Conservation (phyloP, 2,888 invertebrate genomes). For the Drosophila anceps region DNA sequence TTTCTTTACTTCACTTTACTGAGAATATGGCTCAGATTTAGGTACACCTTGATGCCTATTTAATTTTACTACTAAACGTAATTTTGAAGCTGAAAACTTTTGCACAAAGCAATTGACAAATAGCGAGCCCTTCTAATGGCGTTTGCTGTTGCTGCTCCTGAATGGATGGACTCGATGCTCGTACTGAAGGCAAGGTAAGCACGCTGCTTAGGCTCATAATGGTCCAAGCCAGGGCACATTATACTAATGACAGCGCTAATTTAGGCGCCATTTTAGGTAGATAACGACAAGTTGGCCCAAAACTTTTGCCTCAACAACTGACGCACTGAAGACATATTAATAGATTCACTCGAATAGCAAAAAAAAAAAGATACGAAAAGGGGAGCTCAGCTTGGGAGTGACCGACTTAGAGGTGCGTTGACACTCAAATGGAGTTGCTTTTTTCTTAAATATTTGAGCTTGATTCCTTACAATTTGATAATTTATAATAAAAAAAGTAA, state of each 20-base stretch:
- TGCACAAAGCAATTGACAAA: constrained; percentile 46
- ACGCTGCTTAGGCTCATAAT: constrained; percentile 18
- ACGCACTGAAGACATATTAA: constrained; percentile 65
- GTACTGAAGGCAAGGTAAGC: constrained; percentile 26
- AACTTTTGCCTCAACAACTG: constrained; percentile 48
- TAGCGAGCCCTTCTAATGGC: constrained; percentile 11
- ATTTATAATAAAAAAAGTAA: background rate
- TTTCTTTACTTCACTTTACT: background rate
- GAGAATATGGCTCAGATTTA: constrained; percentile 31
- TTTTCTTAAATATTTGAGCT: too few species aligned
- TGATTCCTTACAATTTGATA: too few species aligned
- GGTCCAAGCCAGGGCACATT: constrained; percentile 25
- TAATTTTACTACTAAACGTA: constrained; percentile 41
- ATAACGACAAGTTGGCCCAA: constrained; percentile 40
- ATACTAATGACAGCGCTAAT: constrained; percentile 74
- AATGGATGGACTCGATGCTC: background rate
- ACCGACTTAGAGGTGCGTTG: background rate
- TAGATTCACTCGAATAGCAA: constrained; percentile 23
- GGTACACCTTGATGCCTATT: constrained; percentile 74
- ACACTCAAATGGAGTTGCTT: background rate
- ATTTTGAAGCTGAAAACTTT: constrained; percentile 48
- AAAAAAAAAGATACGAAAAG: background rate
- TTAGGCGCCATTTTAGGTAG: constrained; percentile 56
- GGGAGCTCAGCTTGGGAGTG: background rate
- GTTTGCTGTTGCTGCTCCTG: constrained; percentile 6